Evolutionary conservation across 2,113 vertebrate genomes (phyloP).

Genomic region (Phalacrocorax pelagicus): DNA sequence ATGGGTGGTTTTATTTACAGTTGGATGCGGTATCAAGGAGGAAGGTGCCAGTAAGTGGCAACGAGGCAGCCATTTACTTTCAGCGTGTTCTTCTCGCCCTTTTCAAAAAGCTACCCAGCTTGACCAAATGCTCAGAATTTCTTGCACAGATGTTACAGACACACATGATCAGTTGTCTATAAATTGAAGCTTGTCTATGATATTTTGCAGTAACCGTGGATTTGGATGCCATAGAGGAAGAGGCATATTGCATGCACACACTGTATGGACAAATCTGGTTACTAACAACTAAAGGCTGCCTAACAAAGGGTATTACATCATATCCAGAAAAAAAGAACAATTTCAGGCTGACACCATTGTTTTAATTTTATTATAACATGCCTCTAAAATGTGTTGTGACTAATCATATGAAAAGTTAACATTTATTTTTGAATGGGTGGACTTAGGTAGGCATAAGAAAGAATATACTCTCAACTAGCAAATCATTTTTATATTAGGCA

Average conservation of each 20-base stretch:
- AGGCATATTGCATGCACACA: neutral
- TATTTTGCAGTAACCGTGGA: neutral
- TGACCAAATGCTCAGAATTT: neutral
- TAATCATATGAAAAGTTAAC: conserved; percentile 55
- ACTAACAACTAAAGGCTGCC: neutral
- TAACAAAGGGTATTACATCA: neutral
- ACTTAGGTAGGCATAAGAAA: conserved; percentile 27
- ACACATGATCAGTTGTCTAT: neutral
- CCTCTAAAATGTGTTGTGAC: conserved; percentile 4
- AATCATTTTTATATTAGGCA: conserved; percentile 67
- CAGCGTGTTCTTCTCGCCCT: neutral
- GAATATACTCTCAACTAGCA: conserved; percentile 5
- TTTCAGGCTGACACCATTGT: neutral
- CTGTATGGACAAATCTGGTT: neutral
- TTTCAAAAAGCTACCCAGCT: neutral
- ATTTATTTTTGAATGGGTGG: conserved; percentile 63
- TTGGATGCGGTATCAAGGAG: neutral
- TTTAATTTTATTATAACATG: conserved; percentile 47
- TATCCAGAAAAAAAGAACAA: neutral
- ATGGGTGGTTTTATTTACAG: conserved; percentile 20
- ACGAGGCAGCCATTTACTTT: neutral
- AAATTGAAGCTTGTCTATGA: neutral
- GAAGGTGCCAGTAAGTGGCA: neutral
- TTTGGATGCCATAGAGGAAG: neutral
- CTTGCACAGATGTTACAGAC: neutral